phyloP scores from a whole-genome alignment of 2,888 invertebrate species.

The Caradrina clavipalpis region DNA sequence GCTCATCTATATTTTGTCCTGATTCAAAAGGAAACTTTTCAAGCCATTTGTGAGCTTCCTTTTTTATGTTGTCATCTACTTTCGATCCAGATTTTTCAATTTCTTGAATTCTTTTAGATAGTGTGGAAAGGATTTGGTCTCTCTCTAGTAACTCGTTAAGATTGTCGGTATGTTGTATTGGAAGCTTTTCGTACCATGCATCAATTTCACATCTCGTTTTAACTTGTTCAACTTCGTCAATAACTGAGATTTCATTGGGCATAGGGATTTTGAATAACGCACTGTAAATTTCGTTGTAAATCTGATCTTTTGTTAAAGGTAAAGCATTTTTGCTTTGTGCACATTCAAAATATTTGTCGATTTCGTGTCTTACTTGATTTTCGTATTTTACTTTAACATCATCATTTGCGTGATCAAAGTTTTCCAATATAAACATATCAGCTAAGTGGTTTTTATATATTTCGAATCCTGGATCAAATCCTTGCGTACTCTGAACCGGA shows the following conservation, averaged over 20 bases:
- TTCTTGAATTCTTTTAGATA: slow-evolving; percentile 76
- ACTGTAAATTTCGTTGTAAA: slow-evolving; percentile 76
- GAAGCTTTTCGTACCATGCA: slow-evolving; percentile 76
- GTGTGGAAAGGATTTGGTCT: slow-evolving; percentile 73
- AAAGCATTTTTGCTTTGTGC: slow-evolving; percentile 71
- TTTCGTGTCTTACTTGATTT: slow-evolving; percentile 69
- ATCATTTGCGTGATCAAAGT: slow-evolving; percentile 78
- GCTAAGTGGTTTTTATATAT: slow-evolving; percentile 78
- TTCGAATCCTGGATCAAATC: slow-evolving; percentile 76
- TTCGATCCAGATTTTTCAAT: slow-evolving; percentile 71
- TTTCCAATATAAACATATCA: slow-evolving; percentile 79
- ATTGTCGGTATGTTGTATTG: slow-evolving; percentile 65
- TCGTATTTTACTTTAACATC: slow-evolving; percentile 73
- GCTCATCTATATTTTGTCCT: slow-evolving; percentile 64
- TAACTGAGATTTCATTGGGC: slow-evolving; percentile 72
- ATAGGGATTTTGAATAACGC: slow-evolving; percentile 75
- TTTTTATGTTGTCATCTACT: slow-evolving; percentile 69
- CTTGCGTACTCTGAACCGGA: slow-evolving; percentile 61
- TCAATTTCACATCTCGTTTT: slow-evolving; percentile 80
- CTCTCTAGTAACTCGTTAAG: slow-evolving; percentile 70
- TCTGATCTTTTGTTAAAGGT: slow-evolving; percentile 72
- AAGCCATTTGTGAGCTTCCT: slow-evolving; percentile 77
- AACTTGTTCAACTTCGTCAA: slow-evolving; percentile 76
- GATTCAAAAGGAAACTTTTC: slow-evolving; percentile 71
- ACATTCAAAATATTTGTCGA: slow-evolving; percentile 73